Conservation (phyloP, 2,888 invertebrate genomes). For the Apeira syringaria region DNA sequence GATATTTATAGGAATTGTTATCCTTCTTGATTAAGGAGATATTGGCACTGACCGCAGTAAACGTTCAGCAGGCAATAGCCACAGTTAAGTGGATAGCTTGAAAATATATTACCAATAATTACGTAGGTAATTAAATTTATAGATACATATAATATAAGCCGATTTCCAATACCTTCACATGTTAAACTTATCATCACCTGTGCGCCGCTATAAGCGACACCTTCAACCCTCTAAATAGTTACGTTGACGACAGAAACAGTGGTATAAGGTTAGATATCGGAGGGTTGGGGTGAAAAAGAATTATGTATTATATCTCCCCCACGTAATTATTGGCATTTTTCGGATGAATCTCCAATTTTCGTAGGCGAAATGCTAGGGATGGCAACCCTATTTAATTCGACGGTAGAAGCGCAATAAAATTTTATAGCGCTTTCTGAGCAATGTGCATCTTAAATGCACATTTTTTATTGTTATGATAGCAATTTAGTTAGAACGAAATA, state of each 20-base stretch:
- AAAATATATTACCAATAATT: no score
- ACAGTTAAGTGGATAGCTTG: no score
- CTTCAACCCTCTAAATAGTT: not conserved
- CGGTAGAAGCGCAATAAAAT: slow-evolving; percentile 4
- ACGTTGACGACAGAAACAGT: slow-evolving; percentile 17
- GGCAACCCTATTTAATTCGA: slow-evolving; percentile 11
- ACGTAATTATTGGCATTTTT: slow-evolving; percentile 67
- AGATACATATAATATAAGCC: no score
- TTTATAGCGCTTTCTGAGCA: slow-evolving; percentile 1
- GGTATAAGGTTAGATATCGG: slow-evolving; percentile 26
- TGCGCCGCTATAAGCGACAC: slow-evolving; percentile 16
- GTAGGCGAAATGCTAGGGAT: slow-evolving; percentile 33
- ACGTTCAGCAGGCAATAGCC: no score
- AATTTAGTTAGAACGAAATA: no score
- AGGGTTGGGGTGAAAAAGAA: slow-evolving; percentile 51
- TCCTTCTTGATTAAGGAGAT: no score
- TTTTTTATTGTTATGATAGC: no score
- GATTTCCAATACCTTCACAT: no score
- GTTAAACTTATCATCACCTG: slow-evolving; percentile 16
- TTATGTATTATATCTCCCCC: slow-evolving; percentile 53
- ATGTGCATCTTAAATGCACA: no score
- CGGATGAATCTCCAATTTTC: slow-evolving; percentile 58
- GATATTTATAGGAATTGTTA: no score
- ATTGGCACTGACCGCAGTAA: no score
- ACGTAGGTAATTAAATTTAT: no score